A percentile compares a stretch with the other conserved stretches of the same genome.
phyloP scores from a whole-genome alignment of 1,140 invertebrate species.

The Gonatopus flavifemur region DNA sequence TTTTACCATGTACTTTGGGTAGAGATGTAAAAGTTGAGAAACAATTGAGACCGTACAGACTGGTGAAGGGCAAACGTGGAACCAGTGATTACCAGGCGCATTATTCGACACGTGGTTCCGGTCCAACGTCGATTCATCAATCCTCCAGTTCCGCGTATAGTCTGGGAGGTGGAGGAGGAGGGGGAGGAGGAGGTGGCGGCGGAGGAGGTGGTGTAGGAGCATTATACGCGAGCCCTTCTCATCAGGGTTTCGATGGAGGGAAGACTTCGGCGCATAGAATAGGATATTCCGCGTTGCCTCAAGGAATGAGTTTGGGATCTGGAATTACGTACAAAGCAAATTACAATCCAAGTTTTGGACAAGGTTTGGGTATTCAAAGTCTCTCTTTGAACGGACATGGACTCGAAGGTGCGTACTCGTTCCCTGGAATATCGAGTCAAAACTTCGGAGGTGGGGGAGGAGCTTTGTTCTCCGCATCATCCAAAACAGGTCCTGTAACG shows the following conservation, averaged over 20 bases:
- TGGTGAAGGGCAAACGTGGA: conserved; percentile 48
- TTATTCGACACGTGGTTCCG: conserved; percentile 24
- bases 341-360: conserved; percentile 21
- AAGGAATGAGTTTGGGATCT: conserved; percentile 19
- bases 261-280: conserved; percentile 27
- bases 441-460: conserved; percentile 6
- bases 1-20: conserved; percentile 25
- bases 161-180: conserved; percentile 12
- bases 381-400: conserved; percentile 23
- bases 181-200: conserved; percentile 7
- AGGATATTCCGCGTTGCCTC: conserved; percentile 19
- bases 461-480: conserved; percentile 22
- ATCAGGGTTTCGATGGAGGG: conserved; percentile 10
- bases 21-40: conserved; percentile 29
- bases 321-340: too few relatives aligned
- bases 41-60: conserved; percentile 21
- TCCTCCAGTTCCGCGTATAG: conserved; percentile 14
- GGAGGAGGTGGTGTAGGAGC: conserved; percentile 4
- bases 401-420: conserved; percentile 19
- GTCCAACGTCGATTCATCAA: conserved; percentile 20
- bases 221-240: too few relatives aligned
- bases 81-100: conserved; percentile 32
- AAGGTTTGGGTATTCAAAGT: conserved; percentile 22
- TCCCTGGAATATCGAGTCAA: conserved; percentile 9
- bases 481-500: conserved; percentile 51